Conservation (phyloP, 2,797 vertebrate genomes). For the Ciconia nigra region DNA sequence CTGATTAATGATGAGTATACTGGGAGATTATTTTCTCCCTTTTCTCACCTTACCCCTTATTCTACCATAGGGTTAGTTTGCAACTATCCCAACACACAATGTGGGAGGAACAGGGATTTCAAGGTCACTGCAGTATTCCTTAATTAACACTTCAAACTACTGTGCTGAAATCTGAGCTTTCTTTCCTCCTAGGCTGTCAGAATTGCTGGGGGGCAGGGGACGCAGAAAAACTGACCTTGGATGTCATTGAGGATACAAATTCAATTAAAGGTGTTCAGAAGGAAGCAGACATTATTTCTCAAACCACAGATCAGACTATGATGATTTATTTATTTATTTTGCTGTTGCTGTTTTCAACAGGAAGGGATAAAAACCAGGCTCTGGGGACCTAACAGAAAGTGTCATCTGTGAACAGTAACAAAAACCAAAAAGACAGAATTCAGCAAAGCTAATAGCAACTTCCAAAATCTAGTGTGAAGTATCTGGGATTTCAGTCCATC, state of each 20-base stretch:
- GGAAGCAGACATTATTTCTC: conserved; percentile 2
- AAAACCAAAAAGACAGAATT: background rate
- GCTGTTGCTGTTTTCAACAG: background rate
- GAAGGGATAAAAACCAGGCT: background rate
- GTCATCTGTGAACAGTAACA: background rate
- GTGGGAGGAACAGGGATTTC: conserved; percentile 14
- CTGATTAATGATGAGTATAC: background rate
- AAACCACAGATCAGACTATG: background rate
- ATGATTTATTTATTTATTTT: background rate
- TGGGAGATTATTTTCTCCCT: background rate
- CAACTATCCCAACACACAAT: background rate
- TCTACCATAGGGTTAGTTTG: background rate
- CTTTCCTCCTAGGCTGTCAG: conserved; percentile 14
- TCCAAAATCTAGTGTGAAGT: background rate
- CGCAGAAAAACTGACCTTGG: conserved; percentile 36
- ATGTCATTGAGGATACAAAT: conserved; percentile 51
- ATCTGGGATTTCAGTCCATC: background rate
- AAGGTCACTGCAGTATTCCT: conserved; percentile 27
- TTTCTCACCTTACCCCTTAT: background rate
- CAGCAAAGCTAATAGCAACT: background rate
- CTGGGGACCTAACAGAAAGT: background rate
- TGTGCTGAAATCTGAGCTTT: conserved; percentile 28
- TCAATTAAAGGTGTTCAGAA: conserved; percentile 22
- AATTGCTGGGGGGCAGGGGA: background rate
- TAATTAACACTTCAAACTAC: conserved; percentile 72